Conservation (phyloP, 2,888 invertebrate species). For the Osmoderma eremita region DNA sequence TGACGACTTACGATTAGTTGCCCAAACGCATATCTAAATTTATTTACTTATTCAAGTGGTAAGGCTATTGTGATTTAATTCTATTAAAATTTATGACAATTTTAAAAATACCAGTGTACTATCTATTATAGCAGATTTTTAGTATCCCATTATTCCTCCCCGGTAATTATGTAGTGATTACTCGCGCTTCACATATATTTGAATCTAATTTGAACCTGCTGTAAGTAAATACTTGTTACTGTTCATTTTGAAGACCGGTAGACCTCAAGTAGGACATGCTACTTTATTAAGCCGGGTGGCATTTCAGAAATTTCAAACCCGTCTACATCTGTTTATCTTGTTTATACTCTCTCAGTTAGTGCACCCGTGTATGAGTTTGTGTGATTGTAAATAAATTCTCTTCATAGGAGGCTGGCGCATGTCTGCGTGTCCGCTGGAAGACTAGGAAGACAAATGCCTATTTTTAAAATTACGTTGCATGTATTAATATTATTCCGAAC, state of each 20-base stretch:
- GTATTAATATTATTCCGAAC: slow-evolving; percentile 37
- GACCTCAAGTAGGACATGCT: background rate
- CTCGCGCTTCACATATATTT: no score
- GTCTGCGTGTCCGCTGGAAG: slow-evolving; percentile 21
- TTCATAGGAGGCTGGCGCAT: background rate
- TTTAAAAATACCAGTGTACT: no score
- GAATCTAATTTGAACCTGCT: no score
- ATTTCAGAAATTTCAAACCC: slow-evolving; percentile 40
- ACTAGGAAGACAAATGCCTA: slow-evolving; percentile 40
- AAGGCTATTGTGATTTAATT: no score
- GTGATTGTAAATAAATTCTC: background rate
- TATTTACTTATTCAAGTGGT: no score
- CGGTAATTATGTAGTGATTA: no score
- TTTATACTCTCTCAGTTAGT: slow-evolving; percentile 3
- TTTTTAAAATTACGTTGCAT: slow-evolving; percentile 37
- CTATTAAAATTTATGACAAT: no score
- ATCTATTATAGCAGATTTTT: no score
- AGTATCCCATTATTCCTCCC: no score
- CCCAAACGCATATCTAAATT: no score
- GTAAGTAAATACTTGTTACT: no score
- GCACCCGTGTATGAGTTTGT: background rate
- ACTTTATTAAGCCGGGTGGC: slow-evolving; percentile 26
- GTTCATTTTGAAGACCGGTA: background rate
- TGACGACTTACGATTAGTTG: no score
- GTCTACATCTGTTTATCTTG: slow-evolving; percentile 18